phyloP scores from a whole-genome alignment of 2,888 invertebrate genomes.

The Lasioglossum villosulum region DNA sequence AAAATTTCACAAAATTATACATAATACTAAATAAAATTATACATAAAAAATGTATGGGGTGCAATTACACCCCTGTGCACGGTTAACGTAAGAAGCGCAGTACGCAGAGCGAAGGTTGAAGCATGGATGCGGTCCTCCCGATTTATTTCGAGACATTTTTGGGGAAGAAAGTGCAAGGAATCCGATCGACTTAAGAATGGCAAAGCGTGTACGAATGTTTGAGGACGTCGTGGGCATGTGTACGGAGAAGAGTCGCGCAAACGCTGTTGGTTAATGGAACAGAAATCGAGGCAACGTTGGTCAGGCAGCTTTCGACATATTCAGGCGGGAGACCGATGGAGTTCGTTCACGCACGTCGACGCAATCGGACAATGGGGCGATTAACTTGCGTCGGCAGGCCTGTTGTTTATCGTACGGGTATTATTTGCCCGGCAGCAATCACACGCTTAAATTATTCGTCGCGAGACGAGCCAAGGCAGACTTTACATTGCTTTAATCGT shows the following conservation, averaged over 20 bases:
- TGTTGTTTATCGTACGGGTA: conserved; percentile 80
- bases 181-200: not conserved
- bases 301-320: conserved; percentile 37
- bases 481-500: conserved; percentile 79
- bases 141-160: not conserved
- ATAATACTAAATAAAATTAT: no score
- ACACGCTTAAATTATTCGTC: conserved; percentile 81
- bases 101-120: no score
- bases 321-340: conserved; percentile 65
- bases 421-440: conserved; percentile 78
- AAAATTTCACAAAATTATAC: no score
- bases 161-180: not conserved
- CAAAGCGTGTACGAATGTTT: not conserved
- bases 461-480: conserved; percentile 71
- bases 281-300: conserved; percentile 22
- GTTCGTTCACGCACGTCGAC: conserved; percentile 76
- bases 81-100: no score
- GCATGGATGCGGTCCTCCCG: no score
- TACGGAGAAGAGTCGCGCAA: not conserved
- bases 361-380: conserved; percentile 81
- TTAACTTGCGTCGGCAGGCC: conserved; percentile 79
- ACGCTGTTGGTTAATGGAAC: conserved; percentile 20
- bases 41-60: no score
- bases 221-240: not conserved
- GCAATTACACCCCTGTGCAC: no score